Percentiles rank a stretch among this genome's conserved stretches.
Conservation (phyloP, 2,797 vertebrate species). For the Lemur catta region DNA sequence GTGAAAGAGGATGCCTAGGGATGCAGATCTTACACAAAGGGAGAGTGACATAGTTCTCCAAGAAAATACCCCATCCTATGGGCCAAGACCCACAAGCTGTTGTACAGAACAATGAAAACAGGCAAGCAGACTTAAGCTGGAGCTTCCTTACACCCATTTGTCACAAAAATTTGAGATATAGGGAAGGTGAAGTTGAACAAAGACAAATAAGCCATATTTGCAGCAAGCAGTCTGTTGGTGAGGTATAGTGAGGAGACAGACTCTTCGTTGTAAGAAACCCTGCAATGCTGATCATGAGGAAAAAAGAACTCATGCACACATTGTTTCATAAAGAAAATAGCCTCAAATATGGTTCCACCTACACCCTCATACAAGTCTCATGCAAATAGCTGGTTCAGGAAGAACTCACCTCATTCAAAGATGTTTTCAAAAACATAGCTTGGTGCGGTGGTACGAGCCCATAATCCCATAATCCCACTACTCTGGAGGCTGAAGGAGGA, state of each 20-base stretch:
- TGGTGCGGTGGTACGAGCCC: too few species aligned
- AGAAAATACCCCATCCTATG: background rate
- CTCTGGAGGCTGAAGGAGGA: too few species aligned
- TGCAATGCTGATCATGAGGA: background rate
- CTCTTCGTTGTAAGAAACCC: background rate
- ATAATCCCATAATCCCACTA: too few species aligned
- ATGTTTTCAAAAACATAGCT: background rate
- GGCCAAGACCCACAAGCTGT: background rate
- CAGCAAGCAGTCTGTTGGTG: background rate
- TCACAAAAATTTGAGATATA: background rate
- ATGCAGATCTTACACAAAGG: background rate
- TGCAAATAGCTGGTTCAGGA: background rate
- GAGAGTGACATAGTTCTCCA: background rate
- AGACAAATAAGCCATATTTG: background rate
- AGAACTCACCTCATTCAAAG: slow-evolving; percentile 6
- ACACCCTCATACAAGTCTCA: background rate
- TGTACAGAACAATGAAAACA: background rate
- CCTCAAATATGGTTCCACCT: background rate
- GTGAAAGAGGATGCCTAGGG: background rate
- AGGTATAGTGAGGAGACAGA: background rate
- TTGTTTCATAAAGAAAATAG: slow-evolving; percentile 8
- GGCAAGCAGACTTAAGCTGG: background rate
- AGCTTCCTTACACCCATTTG: background rate
- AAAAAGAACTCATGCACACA: background rate
- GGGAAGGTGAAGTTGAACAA: background rate